Conservation (phyloP, 2,888 invertebrate species). For the Dioctria rufipes region DNA sequence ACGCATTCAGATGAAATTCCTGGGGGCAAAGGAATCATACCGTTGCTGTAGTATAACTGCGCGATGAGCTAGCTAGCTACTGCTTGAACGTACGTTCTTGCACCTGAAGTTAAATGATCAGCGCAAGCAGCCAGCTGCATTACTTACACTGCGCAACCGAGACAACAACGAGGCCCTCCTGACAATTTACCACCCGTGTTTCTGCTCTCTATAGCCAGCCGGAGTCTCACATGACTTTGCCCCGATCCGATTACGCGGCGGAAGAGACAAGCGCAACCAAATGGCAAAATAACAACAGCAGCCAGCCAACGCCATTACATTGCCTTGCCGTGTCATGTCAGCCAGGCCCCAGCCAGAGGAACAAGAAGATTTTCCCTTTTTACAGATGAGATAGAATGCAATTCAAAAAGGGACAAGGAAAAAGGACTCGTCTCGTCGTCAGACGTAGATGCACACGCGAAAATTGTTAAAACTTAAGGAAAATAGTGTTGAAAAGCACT, state of each 20-base stretch:
- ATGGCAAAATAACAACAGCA: not conserved
- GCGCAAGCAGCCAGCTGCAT: slow-evolving; percentile 10
- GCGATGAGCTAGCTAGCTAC: not conserved
- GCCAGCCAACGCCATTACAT: not conserved
- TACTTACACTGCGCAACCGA: not conserved
- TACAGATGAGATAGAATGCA: not conserved
- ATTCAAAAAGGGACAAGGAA: not conserved
- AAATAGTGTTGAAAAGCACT: slow-evolving; percentile 3
- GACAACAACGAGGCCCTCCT: not conserved
- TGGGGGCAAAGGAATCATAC: slow-evolving; percentile 25
- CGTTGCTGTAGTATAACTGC: too few species aligned
- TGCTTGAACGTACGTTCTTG: not conserved
- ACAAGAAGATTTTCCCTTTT: slow-evolving; percentile 9
- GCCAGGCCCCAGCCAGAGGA: not conserved
- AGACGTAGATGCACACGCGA: not conserved
- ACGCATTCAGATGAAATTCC: slow-evolving; percentile 13
- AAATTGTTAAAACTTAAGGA: slow-evolving; percentile 12
- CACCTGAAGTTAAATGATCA: slow-evolving; percentile 35
- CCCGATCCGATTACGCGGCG: slow-evolving; percentile 16
- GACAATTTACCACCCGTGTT: slow-evolving; percentile 31
- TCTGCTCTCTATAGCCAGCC: not conserved
- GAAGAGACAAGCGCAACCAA: slow-evolving; percentile 11
- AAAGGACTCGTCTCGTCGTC: not conserved
- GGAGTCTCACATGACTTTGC: slow-evolving; percentile 13
- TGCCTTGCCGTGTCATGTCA: not conserved